A percentile compares a stretch with the other conserved stretches of the same genome.
phyloP scores from a whole-genome alignment of 2,888 invertebrate species.

The Thecocarcelia acutangulata region DNA sequence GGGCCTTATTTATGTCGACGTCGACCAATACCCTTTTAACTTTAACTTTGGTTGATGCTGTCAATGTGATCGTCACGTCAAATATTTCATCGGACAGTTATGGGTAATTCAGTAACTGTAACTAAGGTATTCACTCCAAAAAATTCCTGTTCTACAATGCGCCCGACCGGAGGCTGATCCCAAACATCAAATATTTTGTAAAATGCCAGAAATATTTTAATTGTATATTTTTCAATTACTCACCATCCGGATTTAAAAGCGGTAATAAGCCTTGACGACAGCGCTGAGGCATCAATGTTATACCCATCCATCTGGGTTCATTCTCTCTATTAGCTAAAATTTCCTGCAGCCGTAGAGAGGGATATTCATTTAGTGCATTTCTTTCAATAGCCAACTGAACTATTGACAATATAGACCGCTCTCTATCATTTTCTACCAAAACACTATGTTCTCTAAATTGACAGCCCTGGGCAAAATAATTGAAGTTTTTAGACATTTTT shows the following conservation, averaged over 20 bases:
- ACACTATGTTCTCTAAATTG: slow-evolving; percentile 88
- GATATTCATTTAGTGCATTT: slow-evolving; percentile 77
- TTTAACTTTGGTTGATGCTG: too few species aligned
- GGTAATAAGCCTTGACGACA: slow-evolving; percentile 80
- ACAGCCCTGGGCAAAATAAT: slow-evolving; percentile 84
- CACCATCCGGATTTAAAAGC: slow-evolving; percentile 75
- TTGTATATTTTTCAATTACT: background rate
- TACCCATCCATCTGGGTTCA: slow-evolving; percentile 77
- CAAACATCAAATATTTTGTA: too few species aligned
- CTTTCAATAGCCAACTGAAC: slow-evolving; percentile 79
- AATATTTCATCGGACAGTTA: too few species aligned
- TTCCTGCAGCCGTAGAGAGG: slow-evolving; percentile 75
- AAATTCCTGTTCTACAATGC: too few species aligned
- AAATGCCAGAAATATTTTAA: too few species aligned
- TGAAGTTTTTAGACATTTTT: background rate
- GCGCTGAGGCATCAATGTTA: slow-evolving; percentile 79
- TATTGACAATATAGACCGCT: slow-evolving; percentile 84
- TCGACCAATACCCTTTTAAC: too few species aligned
- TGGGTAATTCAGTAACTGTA: background rate
- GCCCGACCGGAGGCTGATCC: too few species aligned
- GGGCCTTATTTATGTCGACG: too few species aligned
- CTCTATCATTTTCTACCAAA: slow-evolving; percentile 85
- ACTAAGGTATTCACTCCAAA: too few species aligned
- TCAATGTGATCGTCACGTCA: too few species aligned
- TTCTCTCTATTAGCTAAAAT: slow-evolving; percentile 72